These are phyloP conservation scores for Drosophila persimilis DNA, from an alignment of 1,140 invertebrate species.

Conservation along the genomic window DNA sequence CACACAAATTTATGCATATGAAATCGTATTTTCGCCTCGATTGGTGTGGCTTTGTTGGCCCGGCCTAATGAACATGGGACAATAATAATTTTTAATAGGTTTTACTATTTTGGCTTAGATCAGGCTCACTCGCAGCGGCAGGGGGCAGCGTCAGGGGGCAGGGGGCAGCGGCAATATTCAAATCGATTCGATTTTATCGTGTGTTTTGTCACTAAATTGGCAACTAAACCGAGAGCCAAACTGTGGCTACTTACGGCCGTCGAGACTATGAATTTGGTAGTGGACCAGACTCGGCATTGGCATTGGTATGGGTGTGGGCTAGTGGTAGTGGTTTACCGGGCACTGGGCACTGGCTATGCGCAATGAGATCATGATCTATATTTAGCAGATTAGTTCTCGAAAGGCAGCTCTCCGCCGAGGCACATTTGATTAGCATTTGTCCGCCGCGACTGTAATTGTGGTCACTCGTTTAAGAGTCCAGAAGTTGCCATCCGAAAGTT, in stretches of 20 bases:
- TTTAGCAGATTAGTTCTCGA: constrained; percentile 40
- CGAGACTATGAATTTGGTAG: constrained; percentile 8
- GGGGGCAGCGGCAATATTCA: constrained; percentile 57
- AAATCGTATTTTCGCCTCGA: constrained; percentile 61
- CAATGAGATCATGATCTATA: constrained; percentile 76
- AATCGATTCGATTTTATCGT: constrained; percentile 72
- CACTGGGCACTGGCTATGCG: constrained; percentile 64
- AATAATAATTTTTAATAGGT: constrained; percentile 78
- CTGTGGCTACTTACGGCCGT: constrained; percentile 57
- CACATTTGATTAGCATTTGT: constrained; percentile 62
- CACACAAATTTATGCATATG: constrained; percentile 65
- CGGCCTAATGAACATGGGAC: constrained; percentile 65
- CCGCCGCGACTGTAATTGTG: constrained; percentile 55
- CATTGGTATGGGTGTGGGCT: constrained; percentile 9
- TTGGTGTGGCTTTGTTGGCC: constrained; percentile 46
- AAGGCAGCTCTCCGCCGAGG: constrained; percentile 35
- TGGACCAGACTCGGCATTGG: constrained; percentile 10
- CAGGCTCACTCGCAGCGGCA: constrained; percentile 24
- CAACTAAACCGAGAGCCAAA: constrained; percentile 56
- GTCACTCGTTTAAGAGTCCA: constrained; percentile 7
- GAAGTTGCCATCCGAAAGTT: constrained; percentile 2
- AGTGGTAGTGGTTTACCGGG: background rate
- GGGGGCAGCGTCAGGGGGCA: constrained; percentile 1
- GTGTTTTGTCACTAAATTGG: constrained; percentile 74
- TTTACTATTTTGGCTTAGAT: constrained; percentile 64